Evolutionary conservation across 2,888 invertebrate genomes (phyloP).

Genomic region (Polyommatus iphigenia): DNA sequence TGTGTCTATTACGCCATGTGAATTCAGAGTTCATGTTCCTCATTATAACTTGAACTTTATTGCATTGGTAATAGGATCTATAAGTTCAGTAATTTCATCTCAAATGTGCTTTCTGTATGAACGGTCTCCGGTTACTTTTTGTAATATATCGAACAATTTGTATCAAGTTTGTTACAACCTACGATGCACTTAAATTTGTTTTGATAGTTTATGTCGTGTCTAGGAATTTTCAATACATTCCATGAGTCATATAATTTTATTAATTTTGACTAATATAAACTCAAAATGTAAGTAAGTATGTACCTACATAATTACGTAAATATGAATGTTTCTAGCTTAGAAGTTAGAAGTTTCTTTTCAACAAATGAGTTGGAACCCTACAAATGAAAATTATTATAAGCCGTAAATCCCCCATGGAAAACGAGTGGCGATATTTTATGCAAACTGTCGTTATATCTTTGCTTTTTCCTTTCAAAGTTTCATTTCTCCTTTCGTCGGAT

Average conservation of each 20-base stretch:
- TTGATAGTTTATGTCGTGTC: not conserved
- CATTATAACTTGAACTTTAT: constrained; percentile 16
- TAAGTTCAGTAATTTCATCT: not conserved
- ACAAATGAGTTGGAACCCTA: not conserved
- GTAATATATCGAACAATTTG: constrained; percentile 16
- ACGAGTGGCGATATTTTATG: constrained; percentile 15
- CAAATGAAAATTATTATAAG: constrained; percentile 1
- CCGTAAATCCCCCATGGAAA: constrained; percentile 20
- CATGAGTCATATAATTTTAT: not conserved
- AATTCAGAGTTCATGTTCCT: not conserved
- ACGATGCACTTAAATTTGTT: constrained; percentile 12
- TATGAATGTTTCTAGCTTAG: not conserved
- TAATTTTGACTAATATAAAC: not conserved
- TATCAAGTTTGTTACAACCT: constrained; percentile 26
- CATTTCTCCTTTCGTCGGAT: constrained; percentile 10
- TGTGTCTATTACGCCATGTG: constrained; percentile 25
- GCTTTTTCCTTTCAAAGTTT: constrained; percentile 12
- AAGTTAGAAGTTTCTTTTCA: not conserved
- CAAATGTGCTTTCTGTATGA: not conserved
- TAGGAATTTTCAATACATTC: not conserved
- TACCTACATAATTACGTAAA: no score
- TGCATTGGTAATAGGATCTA: not conserved
- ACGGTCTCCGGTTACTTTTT: constrained; percentile 21
- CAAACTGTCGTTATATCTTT: constrained; percentile 24
- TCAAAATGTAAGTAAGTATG: not conserved